phyloP scores from a whole-genome alignment of 2,113 vertebrate species.

The Cyanistes caeruleus region DNA sequence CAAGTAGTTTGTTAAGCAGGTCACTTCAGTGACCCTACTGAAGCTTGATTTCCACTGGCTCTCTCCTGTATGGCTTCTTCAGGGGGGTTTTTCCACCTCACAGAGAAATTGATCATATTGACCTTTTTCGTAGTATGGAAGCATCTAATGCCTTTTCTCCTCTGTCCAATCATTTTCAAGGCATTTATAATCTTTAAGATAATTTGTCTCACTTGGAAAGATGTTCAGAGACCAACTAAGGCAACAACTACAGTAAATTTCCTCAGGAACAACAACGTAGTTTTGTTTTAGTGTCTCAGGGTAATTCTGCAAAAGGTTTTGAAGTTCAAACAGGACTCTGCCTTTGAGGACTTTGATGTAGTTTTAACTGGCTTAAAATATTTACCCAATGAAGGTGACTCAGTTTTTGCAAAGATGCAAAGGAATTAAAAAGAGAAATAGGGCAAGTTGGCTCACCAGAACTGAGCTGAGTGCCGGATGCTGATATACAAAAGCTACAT shows the following conservation, averaged over 20 bases:
- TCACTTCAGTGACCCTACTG: not conserved
- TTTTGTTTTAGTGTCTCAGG: not conserved
- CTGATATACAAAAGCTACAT: not conserved
- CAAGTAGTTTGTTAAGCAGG: rapidly evolving
- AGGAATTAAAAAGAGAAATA: not conserved
- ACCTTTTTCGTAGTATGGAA: not conserved
- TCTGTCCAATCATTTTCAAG: not conserved
- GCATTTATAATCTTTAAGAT: not conserved
- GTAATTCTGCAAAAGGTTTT: not conserved
- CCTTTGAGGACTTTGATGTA: not conserved
- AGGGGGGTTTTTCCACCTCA: rapidly evolving
- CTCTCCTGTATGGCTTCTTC: not conserved
- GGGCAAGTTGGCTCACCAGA: not conserved
- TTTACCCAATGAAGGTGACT: not conserved
- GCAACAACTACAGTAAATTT: not conserved
- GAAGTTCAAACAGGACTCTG: not conserved
- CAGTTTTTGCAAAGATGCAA: not conserved
- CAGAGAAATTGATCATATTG: not conserved
- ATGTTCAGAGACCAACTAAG: not conserved
- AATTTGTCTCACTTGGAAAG: not conserved
- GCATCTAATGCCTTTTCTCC: not conserved
- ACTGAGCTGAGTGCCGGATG: not conserved
- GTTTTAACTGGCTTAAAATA: not conserved
- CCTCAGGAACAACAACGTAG: not conserved
- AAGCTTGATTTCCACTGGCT: not conserved